Conservation (phyloP, 1,140 invertebrate genomes). For the Sinella curviseta region DNA sequence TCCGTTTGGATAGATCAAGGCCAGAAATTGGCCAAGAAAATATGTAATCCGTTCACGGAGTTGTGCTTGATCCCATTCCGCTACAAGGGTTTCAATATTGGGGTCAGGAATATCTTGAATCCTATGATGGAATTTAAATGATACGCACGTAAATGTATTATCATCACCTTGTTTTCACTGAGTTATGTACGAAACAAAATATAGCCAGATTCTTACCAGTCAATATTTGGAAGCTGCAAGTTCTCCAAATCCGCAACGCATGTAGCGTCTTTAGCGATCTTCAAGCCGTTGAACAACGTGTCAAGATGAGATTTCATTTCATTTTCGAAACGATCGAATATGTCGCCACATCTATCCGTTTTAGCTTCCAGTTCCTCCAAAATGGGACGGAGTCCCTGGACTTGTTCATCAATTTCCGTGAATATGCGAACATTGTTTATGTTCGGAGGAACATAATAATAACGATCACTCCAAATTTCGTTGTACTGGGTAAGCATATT, state of each 20-base stretch:
- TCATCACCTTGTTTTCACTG: too few relatives aligned
- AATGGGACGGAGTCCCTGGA: not conserved
- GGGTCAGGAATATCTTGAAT: not conserved
- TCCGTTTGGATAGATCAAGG: not conserved
- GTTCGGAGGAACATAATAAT: not conserved
- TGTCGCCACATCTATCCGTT: not conserved
- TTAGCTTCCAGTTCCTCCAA: not conserved
- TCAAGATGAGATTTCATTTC: not conserved
- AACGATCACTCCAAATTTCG: slow-evolving; percentile 3
- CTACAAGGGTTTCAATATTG: not conserved
- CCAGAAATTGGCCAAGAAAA: not conserved
- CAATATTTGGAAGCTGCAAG: not conserved
- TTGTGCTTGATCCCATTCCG: not conserved
- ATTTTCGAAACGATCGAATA: not conserved
- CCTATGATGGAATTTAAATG: not conserved
- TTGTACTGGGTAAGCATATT: slow-evolving; percentile 14
- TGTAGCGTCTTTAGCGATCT: not conserved
- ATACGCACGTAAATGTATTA: too few relatives aligned
- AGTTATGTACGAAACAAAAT: too few relatives aligned
- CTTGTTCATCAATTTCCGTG: not conserved
- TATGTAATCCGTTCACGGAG: not conserved
- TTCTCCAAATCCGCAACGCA: not conserved
- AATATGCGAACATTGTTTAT: not conserved
- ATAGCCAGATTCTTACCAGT: too few relatives aligned
- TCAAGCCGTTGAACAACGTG: not conserved